These are phyloP conservation scores for Lymantria monacha DNA, from an alignment of 2,888 invertebrate genomes.

Conservation along the genomic window DNA sequence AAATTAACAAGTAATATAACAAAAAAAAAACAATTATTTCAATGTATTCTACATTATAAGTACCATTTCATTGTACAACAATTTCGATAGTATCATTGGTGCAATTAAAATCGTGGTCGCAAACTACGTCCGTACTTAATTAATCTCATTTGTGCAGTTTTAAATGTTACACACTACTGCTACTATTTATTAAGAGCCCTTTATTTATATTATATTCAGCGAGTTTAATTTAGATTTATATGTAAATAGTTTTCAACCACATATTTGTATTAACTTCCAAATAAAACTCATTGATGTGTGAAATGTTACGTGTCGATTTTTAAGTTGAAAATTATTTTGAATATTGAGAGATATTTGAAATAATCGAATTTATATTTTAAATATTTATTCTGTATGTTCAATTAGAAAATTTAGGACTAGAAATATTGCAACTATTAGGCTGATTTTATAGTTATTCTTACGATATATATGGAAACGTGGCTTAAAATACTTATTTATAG, in stretches of 20 bases:
- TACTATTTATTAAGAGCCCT: slow-evolving; percentile 13
- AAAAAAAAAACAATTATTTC: no score
- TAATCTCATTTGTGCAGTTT: slow-evolving; percentile 30
- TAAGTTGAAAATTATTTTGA: slow-evolving; percentile 3
- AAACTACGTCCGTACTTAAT: slow-evolving; percentile 22
- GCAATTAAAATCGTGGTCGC: slow-evolving; percentile 29
- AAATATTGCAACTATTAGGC: background rate
- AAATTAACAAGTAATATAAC: no score
- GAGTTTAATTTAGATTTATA: background rate
- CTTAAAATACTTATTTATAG: no score
- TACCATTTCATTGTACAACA: slow-evolving; percentile 10
- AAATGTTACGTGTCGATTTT: slow-evolving; percentile 5
- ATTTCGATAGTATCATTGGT: slow-evolving; percentile 17
- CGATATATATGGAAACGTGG: no score
- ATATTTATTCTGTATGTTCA: background rate
- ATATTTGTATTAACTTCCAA: background rate
- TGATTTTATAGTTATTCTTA: no score
- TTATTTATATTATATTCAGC: slow-evolving; percentile 3
- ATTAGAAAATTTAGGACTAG: background rate
- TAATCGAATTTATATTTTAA: background rate
- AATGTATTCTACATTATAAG: background rate
- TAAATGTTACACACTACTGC: slow-evolving; percentile 19
- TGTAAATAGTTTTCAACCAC: background rate
- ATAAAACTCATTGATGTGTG: background rate
- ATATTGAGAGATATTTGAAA: slow-evolving; percentile 8